Evolutionary conservation across 1,140 invertebrate genomes (phyloP), one percentile per base, ranked within the genome.

Genomic region (Calephelis virginiensis): DNA sequence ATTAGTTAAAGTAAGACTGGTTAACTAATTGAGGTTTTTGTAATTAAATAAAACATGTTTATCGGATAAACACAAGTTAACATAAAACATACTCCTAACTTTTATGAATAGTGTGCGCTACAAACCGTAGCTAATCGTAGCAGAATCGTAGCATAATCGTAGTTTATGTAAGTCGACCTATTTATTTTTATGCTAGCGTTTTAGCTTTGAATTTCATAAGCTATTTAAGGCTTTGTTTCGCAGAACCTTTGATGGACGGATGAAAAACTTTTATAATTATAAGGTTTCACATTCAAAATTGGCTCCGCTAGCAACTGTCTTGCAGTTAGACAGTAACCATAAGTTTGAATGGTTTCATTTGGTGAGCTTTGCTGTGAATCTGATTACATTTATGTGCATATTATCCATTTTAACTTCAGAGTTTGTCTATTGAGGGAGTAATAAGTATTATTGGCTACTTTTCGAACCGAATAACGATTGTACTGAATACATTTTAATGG

Each of bases 321-420:
- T 56, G 17, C 50, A 56, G 49, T 50, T 50, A 50, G 49, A 50
- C 49, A 50, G 14, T 28, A 17, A 28, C 50, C 28, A 56, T 28
- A 50, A 50, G 14, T 56, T 56, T 17, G 28, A 56, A 56, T 56
- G 53, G 53, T 37, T 56, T 56, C 53, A 56, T 56, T 56, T 28
- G 7, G 14, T 56, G 10, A 37, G 53, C 28, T 11, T 56, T 10
- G 10, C 50, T 53, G 28, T 10, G 28, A 53, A 53, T 17, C 50
- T 53, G 14, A 53, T 17, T 53, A 14, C 14, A 10, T 53, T 17
- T 53, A 11, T 53, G 49, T 28, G 14, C 17, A 28, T 53, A 6
- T 11, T 17, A 53, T 53, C 50, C 14, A 28, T 53, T 53, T 53
- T 11, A 53, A 53, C 50, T 53, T 53, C 10, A 17, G 11, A 9